These are phyloP conservation scores for Helarctos malayanus DNA, from an alignment of 2,797 vertebrate species.

Conservation along the genomic window DNA sequence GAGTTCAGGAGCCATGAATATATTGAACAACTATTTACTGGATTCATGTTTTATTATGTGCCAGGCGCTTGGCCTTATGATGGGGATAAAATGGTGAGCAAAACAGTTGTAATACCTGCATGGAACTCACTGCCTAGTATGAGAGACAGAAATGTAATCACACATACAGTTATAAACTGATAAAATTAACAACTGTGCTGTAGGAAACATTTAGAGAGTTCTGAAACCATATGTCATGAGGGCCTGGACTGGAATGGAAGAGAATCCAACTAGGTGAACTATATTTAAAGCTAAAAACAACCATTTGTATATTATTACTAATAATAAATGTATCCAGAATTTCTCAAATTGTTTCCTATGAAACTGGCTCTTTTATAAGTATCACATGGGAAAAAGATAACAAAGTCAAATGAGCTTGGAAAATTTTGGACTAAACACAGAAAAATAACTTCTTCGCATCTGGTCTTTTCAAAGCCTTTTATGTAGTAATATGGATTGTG, in stretches of 20 bases:
- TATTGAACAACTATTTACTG: background rate
- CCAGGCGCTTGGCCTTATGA: background rate
- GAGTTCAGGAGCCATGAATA: background rate
- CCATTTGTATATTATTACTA: background rate
- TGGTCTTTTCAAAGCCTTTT: background rate
- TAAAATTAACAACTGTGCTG: background rate
- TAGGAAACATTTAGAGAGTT: background rate
- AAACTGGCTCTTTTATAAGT: background rate
- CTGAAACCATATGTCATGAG: background rate
- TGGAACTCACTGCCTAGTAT: background rate
- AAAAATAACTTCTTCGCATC: background rate
- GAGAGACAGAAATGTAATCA: background rate
- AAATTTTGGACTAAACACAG: background rate
- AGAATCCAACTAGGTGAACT: background rate
- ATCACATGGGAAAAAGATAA: background rate
- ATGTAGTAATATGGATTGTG: background rate
- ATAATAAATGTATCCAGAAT: background rate
- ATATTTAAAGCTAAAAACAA: background rate
- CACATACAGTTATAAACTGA: background rate
- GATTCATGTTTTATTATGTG: background rate
- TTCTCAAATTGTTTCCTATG: slow-evolving; percentile 27
- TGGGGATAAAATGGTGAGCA: background rate
- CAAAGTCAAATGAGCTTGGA: background rate
- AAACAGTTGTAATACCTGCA: background rate
- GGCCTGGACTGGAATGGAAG: background rate